Percentiles rank a stretch among this genome's conserved stretches.
Evolutionary conservation across 2,888 invertebrate species (phyloP).

Genomic region (Andrena dorsata): DNA sequence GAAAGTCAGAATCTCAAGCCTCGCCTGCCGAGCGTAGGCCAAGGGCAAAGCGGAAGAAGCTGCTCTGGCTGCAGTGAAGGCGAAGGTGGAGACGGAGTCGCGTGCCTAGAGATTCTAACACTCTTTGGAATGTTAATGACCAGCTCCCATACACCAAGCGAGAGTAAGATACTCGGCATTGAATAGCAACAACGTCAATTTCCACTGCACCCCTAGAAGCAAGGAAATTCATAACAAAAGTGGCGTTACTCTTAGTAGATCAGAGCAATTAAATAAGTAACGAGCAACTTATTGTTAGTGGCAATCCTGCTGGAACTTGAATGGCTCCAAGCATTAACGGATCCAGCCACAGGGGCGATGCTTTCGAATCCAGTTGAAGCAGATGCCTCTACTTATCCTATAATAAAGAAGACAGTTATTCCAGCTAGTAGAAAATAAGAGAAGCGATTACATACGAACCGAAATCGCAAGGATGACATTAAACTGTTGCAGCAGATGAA

Average conservation of each 20-base stretch:
- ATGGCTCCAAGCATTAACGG: too few species aligned
- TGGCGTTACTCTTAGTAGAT: too few species aligned
- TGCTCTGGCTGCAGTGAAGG: neutral
- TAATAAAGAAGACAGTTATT: slow-evolving; percentile 1
- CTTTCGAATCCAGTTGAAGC: neutral
- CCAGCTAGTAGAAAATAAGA: slow-evolving; percentile 25
- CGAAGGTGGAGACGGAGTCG: slow-evolving; percentile 14
- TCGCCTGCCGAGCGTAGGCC: neutral
- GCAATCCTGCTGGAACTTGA: too few species aligned
- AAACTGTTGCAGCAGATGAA: slow-evolving; percentile 55
- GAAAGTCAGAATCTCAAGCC: neutral
- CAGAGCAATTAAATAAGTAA: too few species aligned
- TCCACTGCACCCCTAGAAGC: too few species aligned
- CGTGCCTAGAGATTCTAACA: neutral
- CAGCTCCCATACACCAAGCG: too few species aligned
- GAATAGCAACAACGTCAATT: too few species aligned
- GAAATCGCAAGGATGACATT: slow-evolving; percentile 50
- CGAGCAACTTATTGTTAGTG: too few species aligned
- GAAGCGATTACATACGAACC: slow-evolving; percentile 17
- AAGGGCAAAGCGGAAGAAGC: slow-evolving; percentile 1
- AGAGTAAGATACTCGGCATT: too few species aligned
- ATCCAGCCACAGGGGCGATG: too few species aligned
- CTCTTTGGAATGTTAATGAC: neutral
- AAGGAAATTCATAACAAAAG: too few species aligned
- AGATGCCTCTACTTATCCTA: slow-evolving; percentile 14